A percentile compares a stretch with the other conserved stretches of the same genome.
These are phyloP conservation scores for Schrankia costaestrigalis DNA, from an alignment of 2,888 invertebrate species.

Conservation along the genomic window DNA sequence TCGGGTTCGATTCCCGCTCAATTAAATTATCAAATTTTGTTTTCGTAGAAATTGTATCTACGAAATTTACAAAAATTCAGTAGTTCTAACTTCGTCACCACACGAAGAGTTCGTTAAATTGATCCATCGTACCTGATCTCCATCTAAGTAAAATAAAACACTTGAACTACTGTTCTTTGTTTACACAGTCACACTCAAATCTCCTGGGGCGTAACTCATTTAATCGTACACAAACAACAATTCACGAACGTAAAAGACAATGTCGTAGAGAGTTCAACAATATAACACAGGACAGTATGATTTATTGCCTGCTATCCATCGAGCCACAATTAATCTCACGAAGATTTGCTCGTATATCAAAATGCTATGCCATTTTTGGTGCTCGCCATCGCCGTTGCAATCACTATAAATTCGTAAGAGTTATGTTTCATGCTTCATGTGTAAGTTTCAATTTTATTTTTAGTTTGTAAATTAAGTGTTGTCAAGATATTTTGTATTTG, in stretches of 20 bases:
- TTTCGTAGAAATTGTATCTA: too few species aligned
- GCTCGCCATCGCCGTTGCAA: constrained; percentile 4
- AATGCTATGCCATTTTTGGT: constrained; percentile 12
- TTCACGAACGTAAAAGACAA: constrained; percentile 21
- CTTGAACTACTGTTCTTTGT: not conserved
- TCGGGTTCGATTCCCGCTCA: too few species aligned
- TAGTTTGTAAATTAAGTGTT: not conserved
- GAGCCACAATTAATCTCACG: constrained; percentile 12
- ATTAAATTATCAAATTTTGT: too few species aligned
- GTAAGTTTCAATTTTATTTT: not conserved
- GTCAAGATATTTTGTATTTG: too few species aligned
- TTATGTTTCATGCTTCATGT: constrained; percentile 3
- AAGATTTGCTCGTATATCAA: constrained; percentile 12
- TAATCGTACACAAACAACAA: constrained; percentile 28
- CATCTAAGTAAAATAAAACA: not conserved
- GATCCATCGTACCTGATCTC: too few species aligned
- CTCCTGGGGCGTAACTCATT: constrained; percentile 34
- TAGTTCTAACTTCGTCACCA: too few species aligned
- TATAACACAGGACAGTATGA: constrained; percentile 10
- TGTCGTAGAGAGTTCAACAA: constrained; percentile 11
- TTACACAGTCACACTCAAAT: not conserved
- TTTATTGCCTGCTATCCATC: constrained; percentile 10
- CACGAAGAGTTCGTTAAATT: too few species aligned
- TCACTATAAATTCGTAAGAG: constrained; percentile 15
- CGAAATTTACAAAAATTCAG: too few species aligned